Conservation (phyloP, 2,113 vertebrate species). For the Serinus canaria region DNA sequence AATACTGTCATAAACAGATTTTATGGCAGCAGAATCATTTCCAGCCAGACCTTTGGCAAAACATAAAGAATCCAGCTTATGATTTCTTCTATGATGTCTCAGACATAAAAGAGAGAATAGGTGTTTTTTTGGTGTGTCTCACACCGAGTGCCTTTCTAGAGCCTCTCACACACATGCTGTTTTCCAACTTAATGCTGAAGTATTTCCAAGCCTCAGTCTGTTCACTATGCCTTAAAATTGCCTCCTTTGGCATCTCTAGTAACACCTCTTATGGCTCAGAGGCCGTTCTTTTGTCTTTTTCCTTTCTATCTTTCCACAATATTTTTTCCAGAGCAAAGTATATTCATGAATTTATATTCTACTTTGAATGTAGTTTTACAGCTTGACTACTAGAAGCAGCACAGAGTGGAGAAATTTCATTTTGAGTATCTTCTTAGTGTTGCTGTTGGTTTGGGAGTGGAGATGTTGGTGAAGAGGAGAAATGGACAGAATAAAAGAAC, state of each 20-base stretch:
- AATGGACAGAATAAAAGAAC: neutral
- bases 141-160: neutral
- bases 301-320: neutral
- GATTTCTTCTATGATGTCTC: constrained; percentile 23
- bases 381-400: neutral
- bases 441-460: neutral
- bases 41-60: constrained; percentile 46
- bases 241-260: neutral
- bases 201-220: neutral
- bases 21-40: constrained; percentile 40
- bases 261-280: neutral
- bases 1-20: constrained; percentile 46
- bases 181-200: neutral
- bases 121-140: neutral
- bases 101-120: constrained; percentile 2
- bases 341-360: neutral
- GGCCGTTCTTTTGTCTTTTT: neutral
- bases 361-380: neutral
- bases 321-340: neutral
- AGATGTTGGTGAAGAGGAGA: neutral
- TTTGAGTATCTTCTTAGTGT: neutral
- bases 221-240: neutral
- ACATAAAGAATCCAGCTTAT: constrained; percentile 48
- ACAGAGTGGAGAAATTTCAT: neutral
- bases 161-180: neutral